Evolutionary conservation across 2,888 invertebrate genomes (phyloP), one percentile per base, ranked within the genome.

Genomic region (Lomographa bimaculata): DNA sequence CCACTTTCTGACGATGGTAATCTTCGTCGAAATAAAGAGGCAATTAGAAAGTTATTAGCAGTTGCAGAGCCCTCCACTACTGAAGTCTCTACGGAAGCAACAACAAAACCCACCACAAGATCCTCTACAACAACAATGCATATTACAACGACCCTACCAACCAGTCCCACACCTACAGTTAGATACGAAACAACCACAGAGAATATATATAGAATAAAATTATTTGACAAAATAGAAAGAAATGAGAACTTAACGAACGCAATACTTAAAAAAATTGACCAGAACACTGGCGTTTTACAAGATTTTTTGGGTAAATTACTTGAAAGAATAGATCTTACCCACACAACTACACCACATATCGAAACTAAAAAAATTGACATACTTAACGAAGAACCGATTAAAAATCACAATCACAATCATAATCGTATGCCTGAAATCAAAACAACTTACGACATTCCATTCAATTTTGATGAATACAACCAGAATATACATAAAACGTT

Each of bases 251-350:
- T 79, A 4, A 82, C 83, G 0, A 67, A 67, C 7, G 68, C 73
- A 46, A 78, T 87, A 7, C 42, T 87, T 7, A 64, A 61, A n/a
- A 80, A 79, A 48, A 76, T 86, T 0, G 77, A 83, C 17, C 64
- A 46, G 36, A 86, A 86, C 24, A 84, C 85, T 0, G 65, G 73
- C 9, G 54, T 80, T 6, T 35, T 86, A 5, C 64, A 79, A 46
- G 43, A 26, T 0, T 81, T 85, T 26, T 46, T 87, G 4, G 36
- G 55, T n/a, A 79, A 76, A 56, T 32, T 86, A 5, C 43, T 69
- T 0, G 60, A 65, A 0, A 71, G 54, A 33, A 48, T 73, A 0
- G 51, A 48, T 7, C 3, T 32, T n/a, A n/a, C 1, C 40, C 42
- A 6, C 1, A 20, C 2, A 9, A 10, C 20, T 14, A 12, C 19